Percentiles rank a stretch among this genome's conserved stretches.
phyloP scores from a whole-genome alignment of 2,888 invertebrate genomes.

The Ctena decussata region DNA sequence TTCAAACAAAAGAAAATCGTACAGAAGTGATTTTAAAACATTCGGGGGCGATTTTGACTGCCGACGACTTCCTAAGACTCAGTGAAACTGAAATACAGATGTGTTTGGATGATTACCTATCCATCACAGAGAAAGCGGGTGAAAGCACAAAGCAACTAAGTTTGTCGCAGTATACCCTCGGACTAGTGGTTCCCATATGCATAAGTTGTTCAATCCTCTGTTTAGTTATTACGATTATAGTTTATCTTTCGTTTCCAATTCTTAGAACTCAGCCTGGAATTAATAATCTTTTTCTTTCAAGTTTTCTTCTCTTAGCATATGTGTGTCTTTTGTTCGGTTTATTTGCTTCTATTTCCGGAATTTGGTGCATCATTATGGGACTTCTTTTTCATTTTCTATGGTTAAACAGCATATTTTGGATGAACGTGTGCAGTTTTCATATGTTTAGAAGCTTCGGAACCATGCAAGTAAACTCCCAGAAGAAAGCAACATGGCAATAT shows the following conservation, averaged over 20 bases:
- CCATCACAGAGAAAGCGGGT: too few relatives aligned
- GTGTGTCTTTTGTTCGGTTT: conserved; percentile 8
- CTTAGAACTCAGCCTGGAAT: conserved; percentile 51
- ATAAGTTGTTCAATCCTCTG: conserved; percentile 33
- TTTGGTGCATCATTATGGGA: conserved; percentile 31
- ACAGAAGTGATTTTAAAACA: background rate
- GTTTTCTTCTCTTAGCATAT: conserved; percentile 36
- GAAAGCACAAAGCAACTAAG: too few relatives aligned
- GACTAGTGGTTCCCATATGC: too few relatives aligned
- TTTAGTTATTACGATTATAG: conserved; percentile 25
- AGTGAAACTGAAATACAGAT: background rate
- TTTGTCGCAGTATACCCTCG: too few relatives aligned
- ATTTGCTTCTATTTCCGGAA: background rate
- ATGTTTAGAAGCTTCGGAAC: conserved; percentile 11
- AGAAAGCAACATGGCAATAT: background rate
- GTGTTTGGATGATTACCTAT: background rate
- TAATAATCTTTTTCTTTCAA: conserved; percentile 44
- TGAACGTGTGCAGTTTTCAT: conserved; percentile 55
- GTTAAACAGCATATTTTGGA: conserved; percentile 52
- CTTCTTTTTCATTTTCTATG: conserved; percentile 44
- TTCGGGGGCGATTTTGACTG: background rate
- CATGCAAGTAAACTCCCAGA: background rate
- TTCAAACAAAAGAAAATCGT: background rate
- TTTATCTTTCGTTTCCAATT: conserved; percentile 26
- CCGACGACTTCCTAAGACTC: background rate